Conservation (phyloP, 1,140 invertebrate species). For the Atta colombica region DNA sequence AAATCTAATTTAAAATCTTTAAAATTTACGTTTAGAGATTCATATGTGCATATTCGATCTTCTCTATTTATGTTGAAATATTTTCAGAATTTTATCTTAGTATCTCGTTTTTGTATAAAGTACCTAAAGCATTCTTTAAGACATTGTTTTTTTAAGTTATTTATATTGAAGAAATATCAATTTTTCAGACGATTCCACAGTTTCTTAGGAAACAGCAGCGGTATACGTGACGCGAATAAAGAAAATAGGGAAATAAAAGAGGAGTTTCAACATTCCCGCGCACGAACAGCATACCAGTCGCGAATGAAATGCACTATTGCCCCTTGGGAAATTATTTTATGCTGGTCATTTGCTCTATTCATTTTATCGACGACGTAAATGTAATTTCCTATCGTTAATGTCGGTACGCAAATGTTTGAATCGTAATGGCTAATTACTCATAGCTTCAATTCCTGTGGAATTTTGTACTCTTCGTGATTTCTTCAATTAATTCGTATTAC, state of each 20-base stretch:
- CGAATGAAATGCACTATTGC: constrained; percentile 52
- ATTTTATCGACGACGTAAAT: constrained; percentile 64
- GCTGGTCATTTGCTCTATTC: constrained; percentile 60
- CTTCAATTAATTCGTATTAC: constrained; percentile 53
- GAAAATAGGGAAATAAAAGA: constrained; percentile 59
- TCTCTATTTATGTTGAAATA: background rate
- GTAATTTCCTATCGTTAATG: constrained; percentile 57
- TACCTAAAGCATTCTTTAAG: constrained; percentile 17
- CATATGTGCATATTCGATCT: background rate
- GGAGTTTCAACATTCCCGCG: constrained; percentile 49
- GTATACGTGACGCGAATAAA: constrained; percentile 41
- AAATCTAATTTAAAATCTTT: background rate
- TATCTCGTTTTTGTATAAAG: background rate
- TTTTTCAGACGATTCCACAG: constrained; percentile 41
- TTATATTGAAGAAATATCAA: constrained; percentile 58
- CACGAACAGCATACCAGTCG: constrained; percentile 40
- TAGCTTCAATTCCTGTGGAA: constrained; percentile 20
- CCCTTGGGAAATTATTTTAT: constrained; percentile 63
- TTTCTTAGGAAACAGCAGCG: constrained; percentile 44
- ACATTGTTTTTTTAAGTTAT: constrained; percentile 47
- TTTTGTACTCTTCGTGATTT: constrained; percentile 28
- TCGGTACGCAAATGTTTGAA: constrained; percentile 6
- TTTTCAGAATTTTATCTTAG: constrained; percentile 5
- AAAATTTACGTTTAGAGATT: background rate
- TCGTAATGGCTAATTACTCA: constrained; percentile 47